Evolutionary conservation across 2,888 invertebrate species (phyloP).

Genomic region (Nymphalis polychloros): DNA sequence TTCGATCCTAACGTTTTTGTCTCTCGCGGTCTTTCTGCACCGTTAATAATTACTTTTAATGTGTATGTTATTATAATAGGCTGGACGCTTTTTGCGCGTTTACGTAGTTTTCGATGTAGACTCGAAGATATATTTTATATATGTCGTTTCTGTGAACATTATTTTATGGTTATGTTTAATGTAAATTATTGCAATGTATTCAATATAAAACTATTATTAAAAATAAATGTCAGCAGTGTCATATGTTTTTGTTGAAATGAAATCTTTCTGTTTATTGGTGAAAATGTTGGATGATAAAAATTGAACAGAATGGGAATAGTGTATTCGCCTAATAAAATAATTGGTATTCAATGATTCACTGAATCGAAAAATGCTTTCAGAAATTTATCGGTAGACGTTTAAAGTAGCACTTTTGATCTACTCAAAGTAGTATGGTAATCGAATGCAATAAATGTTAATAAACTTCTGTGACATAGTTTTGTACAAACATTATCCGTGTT

Average conservation of each 20-base stretch:
- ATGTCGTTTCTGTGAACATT: slow-evolving; percentile 69
- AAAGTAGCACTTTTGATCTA: slow-evolving; percentile 73
- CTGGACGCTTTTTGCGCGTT: slow-evolving; percentile 79
- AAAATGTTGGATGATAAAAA: slow-evolving; percentile 11
- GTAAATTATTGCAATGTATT: slow-evolving; percentile 74
- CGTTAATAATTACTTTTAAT: slow-evolving; percentile 69
- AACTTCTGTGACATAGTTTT: slow-evolving; percentile 55
- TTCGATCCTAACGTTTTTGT: slow-evolving; percentile 76
- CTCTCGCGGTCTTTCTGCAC: slow-evolving; percentile 65
- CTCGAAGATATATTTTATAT: slow-evolving; percentile 69
- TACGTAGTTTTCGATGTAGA: slow-evolving; percentile 67
- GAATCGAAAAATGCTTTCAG: slow-evolving; percentile 46
- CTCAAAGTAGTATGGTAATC: slow-evolving; percentile 71
- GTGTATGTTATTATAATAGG: slow-evolving; percentile 58
- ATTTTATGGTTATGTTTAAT: slow-evolving; percentile 68
- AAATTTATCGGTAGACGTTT: slow-evolving; percentile 45
- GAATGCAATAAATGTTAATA: slow-evolving; percentile 72
- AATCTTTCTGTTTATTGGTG: slow-evolving; percentile 33
- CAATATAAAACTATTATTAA: slow-evolving; percentile 62
- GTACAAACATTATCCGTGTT: slow-evolving; percentile 40
- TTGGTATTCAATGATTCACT: slow-evolving; percentile 24
- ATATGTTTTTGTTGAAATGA: slow-evolving; percentile 45
- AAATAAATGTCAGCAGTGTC: slow-evolving; percentile 56
- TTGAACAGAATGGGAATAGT: slow-evolving; percentile 19
- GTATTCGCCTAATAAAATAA: slow-evolving; percentile 25